A percentile compares a stretch with the other conserved stretches of the same genome.
Conservation (phyloP, 2,888 invertebrate genomes). For the Therioaphis trifolii region DNA sequence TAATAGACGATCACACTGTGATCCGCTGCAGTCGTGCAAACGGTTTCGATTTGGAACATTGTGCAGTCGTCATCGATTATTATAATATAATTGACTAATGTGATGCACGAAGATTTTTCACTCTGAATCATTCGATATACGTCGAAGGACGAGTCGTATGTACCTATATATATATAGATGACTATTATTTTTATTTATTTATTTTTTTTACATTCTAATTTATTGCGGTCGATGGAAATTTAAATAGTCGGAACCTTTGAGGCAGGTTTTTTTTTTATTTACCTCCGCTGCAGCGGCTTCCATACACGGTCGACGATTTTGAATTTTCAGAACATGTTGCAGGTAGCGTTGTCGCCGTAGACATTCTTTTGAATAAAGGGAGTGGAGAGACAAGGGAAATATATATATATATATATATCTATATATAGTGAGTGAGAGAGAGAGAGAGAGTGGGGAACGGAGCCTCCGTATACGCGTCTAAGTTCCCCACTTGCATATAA, state of each 20-base stretch:
- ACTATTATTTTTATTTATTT: constrained; percentile 2
- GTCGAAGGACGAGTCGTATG: constrained; percentile 42
- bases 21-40: too few relatives aligned
- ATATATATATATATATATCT: background rate
- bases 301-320: constrained; percentile 18
- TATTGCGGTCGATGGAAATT: constrained; percentile 54
- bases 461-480: background rate
- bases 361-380: constrained; percentile 35
- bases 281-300: background rate
- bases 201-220: constrained; percentile 52
- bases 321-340: constrained; percentile 41
- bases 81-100: constrained; percentile 23
- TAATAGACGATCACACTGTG: too few relatives aligned
- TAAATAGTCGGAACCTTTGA: constrained; percentile 56
- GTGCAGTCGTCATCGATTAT: constrained; percentile 33
- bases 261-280: constrained; percentile 27
- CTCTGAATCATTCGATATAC: constrained; percentile 26
- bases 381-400: background rate
- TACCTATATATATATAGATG: background rate
- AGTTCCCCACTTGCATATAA: too few relatives aligned
- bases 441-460: too few relatives aligned
- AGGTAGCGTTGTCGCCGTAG: background rate
- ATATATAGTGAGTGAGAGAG: too few relatives aligned
- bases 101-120: constrained; percentile 33
- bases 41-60: too few relatives aligned